Evolutionary conservation across 2,888 invertebrate genomes (phyloP).

Genomic region (Rhyacophila evoluta): DNA sequence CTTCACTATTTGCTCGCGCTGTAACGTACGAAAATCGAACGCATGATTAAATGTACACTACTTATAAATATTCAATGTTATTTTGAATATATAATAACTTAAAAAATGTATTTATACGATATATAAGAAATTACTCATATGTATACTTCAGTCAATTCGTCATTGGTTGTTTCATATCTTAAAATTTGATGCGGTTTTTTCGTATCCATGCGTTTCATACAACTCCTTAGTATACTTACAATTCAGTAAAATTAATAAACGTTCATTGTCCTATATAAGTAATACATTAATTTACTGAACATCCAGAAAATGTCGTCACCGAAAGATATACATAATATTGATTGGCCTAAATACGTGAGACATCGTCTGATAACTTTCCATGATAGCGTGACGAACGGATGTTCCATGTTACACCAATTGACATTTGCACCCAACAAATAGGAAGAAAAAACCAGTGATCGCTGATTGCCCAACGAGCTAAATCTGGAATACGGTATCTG

Average conservation of each 20-base stretch:
- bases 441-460: conserved; percentile 2
- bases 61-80: too few species aligned
- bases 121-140: too few species aligned
- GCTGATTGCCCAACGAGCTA: background rate
- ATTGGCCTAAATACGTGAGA: background rate
- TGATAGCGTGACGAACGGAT: background rate
- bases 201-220: too few species aligned
- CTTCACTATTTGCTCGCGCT: too few species aligned
- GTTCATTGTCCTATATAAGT: background rate
- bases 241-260: background rate
- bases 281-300: background rate
- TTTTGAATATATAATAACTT: too few species aligned
- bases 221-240: too few species aligned
- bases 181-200: too few species aligned
- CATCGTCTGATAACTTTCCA: background rate
- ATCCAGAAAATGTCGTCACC: conserved; percentile 2
- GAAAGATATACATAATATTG: background rate
- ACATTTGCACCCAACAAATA: background rate
- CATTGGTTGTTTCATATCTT: too few species aligned
- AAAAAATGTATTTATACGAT: too few species aligned
- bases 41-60: too few species aligned
- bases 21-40: too few species aligned
- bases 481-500: background rate
- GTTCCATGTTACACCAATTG: background rate
- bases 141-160: too few species aligned